These are phyloP conservation scores for Caenorhabditis sp. DNA, from an alignment of 2,888 invertebrate species.

Conservation along the genomic window DNA sequence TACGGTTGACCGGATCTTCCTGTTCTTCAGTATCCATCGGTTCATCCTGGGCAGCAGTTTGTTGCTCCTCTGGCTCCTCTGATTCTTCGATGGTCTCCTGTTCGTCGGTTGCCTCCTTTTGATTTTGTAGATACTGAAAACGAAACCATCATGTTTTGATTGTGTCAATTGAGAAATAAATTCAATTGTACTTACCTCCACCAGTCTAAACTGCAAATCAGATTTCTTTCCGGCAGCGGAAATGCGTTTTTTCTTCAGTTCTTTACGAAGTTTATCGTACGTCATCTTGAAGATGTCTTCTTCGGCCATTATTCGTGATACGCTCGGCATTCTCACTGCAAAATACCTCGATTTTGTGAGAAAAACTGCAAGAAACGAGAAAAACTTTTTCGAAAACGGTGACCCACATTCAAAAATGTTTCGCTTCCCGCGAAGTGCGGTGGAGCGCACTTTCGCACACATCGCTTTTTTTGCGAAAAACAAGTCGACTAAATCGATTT, in stretches of 20 bases:
- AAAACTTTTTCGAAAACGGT: background rate
- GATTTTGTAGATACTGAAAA: constrained; percentile 12
- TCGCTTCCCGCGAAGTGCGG: constrained; percentile 10
- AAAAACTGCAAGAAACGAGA: background rate
- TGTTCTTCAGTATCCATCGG: constrained; percentile 36
- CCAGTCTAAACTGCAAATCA: constrained; percentile 36
- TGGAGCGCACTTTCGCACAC: constrained; percentile 20
- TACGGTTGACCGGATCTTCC: constrained; percentile 25
- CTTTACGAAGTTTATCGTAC: constrained; percentile 46
- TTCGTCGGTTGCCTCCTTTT: background rate
- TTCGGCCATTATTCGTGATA: constrained; percentile 10
- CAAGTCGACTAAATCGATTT: constrained; percentile 27
- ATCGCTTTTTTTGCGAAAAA: constrained; percentile 14
- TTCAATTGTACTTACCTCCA: constrained; percentile 28
- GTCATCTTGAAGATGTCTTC: constrained; percentile 44
- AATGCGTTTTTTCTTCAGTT: constrained; percentile 40
- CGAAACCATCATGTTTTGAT: background rate
- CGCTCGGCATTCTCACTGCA: constrained; percentile 24
- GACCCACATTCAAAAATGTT: constrained; percentile 13
- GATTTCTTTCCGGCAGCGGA: constrained; percentile 50
- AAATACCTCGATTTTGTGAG: background rate
- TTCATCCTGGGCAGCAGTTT: constrained; percentile 6
- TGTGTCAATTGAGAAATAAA: no score
- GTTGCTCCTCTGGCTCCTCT: background rate
- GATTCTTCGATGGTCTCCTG: constrained; percentile 19